phyloP scores from a whole-genome alignment of 2,888 invertebrate genomes.

The Pseudanteris insignis region DNA sequence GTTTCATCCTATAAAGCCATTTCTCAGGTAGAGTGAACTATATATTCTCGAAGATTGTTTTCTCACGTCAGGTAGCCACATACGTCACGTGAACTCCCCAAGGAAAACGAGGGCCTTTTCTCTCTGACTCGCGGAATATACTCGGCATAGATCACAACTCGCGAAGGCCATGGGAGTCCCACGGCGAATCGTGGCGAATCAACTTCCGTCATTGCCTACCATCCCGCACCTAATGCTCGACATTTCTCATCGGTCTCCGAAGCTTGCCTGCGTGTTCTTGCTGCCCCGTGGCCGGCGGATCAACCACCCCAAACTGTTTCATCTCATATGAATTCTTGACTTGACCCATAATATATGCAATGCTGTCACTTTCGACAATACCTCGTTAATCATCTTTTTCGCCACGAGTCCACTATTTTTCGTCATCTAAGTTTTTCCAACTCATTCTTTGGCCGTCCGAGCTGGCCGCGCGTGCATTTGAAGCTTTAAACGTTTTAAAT shows the following conservation, averaged over 20 bases:
- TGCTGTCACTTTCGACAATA: slow-evolving; percentile 38
- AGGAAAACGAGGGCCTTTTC: slow-evolving; percentile 54
- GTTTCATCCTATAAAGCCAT: slow-evolving; percentile 43
- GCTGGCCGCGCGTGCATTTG: slow-evolving; percentile 1
- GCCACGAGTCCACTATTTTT: slow-evolving; percentile 20
- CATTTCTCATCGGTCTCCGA: slow-evolving; percentile 65
- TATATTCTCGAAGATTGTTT: slow-evolving; percentile 67
- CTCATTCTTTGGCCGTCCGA: slow-evolving; percentile 3
- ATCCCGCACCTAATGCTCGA: slow-evolving; percentile 62
- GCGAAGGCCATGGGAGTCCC: slow-evolving; percentile 58
- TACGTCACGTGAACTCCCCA: slow-evolving; percentile 64
- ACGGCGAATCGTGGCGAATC: slow-evolving; percentile 63
- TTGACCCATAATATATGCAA: slow-evolving; percentile 44
- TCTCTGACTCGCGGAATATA: slow-evolving; percentile 56
- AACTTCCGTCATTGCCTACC: slow-evolving; percentile 66
- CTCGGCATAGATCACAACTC: slow-evolving; percentile 65
- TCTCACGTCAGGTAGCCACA: slow-evolving; percentile 67
- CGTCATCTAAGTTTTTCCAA: slow-evolving; percentile 9
- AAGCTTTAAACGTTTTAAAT: slow-evolving; percentile 1
- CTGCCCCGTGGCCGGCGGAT: slow-evolving; percentile 44
- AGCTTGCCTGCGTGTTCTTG: slow-evolving; percentile 48
- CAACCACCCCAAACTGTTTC: slow-evolving; percentile 39
- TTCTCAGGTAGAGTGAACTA: slow-evolving; percentile 53
- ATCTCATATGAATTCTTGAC: slow-evolving; percentile 45
- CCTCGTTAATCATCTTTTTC: slow-evolving; percentile 34